Base-by-base conservation (phyloP, 2,797 vertebrate species). In the Molothrus aeneus region DNA sequence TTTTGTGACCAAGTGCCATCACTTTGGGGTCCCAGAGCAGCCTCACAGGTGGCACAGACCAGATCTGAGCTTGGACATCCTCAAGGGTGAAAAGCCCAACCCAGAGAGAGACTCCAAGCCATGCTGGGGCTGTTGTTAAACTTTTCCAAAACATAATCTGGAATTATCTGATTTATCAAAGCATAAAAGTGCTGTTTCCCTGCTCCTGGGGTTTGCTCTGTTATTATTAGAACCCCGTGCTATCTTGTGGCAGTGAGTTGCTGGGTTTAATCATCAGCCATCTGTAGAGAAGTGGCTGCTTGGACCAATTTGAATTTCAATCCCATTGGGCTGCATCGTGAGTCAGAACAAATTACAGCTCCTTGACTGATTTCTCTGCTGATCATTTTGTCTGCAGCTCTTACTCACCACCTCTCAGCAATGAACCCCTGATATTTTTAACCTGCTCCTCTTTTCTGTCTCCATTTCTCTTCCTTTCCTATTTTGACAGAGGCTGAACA, bases 341-440 rank as follows among this genome's bases (percentile, higher is more conserved):
- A 94, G 72, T 90, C 94, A 95, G 90, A 92, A 50, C 65, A 72
- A 94, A 94, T 92, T 72, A 20, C 26, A 84, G 51, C 63, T 90
- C 17, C 82, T 71, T 50, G 59, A 43, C 50, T 84, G 80, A 94
- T 92, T 91, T 11, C 90, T 86, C 12, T 72, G 66, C 80, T 57
- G 36, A 18, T 95, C 72, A 5, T 86, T 65, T 61, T 34, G 69
- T 48, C 86, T 61, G 2, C 88, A 83, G 83, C 57, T 93, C 82
- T 91, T 91, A 92, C 56, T 96, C 92, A 94, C 13, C 15, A 0
- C 68, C 85, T 38, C 71, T 78, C 38, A 36, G 85, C 85, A 61
- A 63, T 42, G 69, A 92, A 14, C 88, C 77, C n/a, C 69, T 59
- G 54, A 26, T 90, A 93, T 91, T 91, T 95, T 88, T 72, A 90